phyloP scores from a whole-genome alignment of 2,797 vertebrate genomes.

The Capromys pilorides region DNA sequence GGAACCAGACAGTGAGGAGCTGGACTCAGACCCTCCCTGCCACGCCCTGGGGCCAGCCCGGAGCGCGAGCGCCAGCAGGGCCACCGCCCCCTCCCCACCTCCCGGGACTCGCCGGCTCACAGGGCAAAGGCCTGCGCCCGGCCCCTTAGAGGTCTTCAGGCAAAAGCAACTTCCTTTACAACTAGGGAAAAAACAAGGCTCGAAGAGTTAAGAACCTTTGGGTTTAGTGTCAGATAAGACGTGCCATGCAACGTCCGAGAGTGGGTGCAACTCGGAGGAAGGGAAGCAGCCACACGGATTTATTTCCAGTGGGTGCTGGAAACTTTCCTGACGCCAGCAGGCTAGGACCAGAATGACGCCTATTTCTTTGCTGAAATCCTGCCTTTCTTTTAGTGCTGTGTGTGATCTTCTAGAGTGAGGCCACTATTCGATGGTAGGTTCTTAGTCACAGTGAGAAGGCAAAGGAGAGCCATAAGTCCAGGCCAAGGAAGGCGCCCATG shows the following conservation, averaged over 20 bases:
- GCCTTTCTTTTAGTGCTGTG: background rate
- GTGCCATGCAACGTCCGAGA: background rate
- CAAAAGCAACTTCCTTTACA: background rate
- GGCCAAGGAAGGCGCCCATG: background rate
- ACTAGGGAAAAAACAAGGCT: background rate
- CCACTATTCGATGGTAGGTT: background rate
- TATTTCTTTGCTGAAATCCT: background rate
- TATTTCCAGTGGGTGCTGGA: background rate
- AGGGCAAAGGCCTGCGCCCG: background rate
- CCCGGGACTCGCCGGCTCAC: background rate
- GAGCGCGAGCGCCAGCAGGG: background rate
- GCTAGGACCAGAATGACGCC: background rate
- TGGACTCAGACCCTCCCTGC: background rate
- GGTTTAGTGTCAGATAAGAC: background rate
- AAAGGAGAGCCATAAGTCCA: background rate
- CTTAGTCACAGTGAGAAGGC: background rate
- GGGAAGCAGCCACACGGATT: background rate
- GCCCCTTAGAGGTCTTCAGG: background rate
- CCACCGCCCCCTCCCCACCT: fast-evolving
- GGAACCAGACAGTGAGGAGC: fast-evolving
- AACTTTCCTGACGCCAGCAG: fast-evolving
- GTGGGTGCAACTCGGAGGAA: background rate
- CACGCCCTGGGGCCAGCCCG: fast-evolving
- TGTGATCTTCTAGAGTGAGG: background rate
- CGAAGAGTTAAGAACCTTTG: background rate